phyloP scores from a whole-genome alignment of 2,113 vertebrate genomes.

The Aptenodytes patagonicus region DNA sequence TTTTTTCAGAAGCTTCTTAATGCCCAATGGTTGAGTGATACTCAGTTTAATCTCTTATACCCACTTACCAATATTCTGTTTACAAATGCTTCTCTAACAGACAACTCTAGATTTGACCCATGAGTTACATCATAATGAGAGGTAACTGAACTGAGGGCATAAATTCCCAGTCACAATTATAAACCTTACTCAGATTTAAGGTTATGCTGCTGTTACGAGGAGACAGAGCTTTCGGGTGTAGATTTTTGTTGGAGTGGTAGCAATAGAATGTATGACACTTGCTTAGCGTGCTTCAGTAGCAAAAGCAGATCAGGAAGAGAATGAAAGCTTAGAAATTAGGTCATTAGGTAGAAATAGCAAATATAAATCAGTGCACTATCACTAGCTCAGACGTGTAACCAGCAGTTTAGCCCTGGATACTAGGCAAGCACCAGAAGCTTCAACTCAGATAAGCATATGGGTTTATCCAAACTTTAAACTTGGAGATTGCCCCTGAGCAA shows the following conservation, averaged over 20 bases:
- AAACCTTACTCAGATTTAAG: neutral
- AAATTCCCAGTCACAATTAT: neutral
- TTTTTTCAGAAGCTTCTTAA: neutral
- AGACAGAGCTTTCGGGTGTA: neutral
- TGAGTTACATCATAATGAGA: neutral
- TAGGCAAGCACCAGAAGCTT: neutral
- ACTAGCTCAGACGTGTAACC: neutral
- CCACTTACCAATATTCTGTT: neutral
- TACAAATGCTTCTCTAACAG: neutral
- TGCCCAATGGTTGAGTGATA: neutral
- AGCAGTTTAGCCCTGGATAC: neutral
- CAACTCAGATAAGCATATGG: neutral
- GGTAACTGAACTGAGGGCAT: neutral
- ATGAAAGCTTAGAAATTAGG: neutral
- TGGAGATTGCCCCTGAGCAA: neutral
- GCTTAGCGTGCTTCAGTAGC: neutral
- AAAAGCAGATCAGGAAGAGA: neutral
- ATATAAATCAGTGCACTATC: neutral
- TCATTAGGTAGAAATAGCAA: neutral
- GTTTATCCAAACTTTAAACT: neutral
- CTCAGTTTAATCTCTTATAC: neutral
- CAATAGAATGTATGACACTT: neutral
- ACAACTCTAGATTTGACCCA: neutral
- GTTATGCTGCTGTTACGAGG: neutral
- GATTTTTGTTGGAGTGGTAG: neutral